These are phyloP conservation scores for Sphaerodactylus townsendi DNA, from an alignment of 2,113 vertebrate species.

Conservation along the genomic window DNA sequence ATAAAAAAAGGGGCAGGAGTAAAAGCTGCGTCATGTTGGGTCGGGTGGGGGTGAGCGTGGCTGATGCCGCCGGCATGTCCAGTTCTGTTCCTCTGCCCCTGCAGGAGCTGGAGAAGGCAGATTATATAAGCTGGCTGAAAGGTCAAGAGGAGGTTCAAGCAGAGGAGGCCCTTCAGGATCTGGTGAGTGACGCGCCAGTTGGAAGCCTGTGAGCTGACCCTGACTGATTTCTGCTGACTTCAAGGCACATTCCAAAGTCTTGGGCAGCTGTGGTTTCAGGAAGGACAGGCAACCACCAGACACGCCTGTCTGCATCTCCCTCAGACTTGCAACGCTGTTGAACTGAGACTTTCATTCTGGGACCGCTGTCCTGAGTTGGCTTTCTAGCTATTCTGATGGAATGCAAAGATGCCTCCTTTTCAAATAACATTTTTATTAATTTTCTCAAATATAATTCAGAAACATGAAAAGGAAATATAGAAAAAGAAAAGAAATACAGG, in stretches of 20 bases:
- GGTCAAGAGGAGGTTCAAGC: constrained; percentile 76
- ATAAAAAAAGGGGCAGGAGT: too few relatives aligned
- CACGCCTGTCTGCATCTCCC: not conserved
- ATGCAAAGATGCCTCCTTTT: not conserved
- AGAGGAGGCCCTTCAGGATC: constrained; percentile 76
- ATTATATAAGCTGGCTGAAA: constrained; percentile 88
- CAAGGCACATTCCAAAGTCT: too few relatives aligned
- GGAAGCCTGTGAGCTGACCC: not conserved
- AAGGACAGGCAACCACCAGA: too few relatives aligned
- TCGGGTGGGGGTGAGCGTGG: not conserved
- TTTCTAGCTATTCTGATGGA: not conserved
- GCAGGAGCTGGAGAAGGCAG: constrained; percentile 84
- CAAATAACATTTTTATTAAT: too few relatives aligned
- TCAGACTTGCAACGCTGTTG: not conserved
- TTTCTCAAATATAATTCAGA: too few relatives aligned
- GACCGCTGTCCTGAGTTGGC: not conserved
- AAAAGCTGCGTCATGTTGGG: too few relatives aligned
- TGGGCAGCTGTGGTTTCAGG: not conserved
- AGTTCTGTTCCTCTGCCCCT: not conserved
- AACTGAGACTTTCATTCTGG: not conserved
- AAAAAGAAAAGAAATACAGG: too few relatives aligned
- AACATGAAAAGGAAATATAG: too few relatives aligned
- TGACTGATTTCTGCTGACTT: not conserved
- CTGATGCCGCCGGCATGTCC: too few relatives aligned
- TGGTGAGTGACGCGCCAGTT: constrained; percentile 72